Base-by-base conservation (phyloP, 2,888 invertebrate genomes). In the Neuroscelio doddi region DNA sequence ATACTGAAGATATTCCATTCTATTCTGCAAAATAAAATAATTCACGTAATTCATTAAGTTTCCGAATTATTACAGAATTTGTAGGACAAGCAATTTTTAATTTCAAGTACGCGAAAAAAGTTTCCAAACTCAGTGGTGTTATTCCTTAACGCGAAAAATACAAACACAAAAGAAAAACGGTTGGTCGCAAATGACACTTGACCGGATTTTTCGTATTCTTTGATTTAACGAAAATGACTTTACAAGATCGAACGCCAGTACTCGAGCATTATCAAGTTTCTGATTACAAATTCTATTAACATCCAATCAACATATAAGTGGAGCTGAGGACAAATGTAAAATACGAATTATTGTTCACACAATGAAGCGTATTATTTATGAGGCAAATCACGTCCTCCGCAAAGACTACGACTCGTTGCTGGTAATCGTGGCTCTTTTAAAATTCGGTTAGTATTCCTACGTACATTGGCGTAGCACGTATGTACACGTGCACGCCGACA, bases 381-480 rank as follows among this genome's bases (percentile, higher is more conserved):
- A 49, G 12, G 34, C 47, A 1, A 14, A 49, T 36, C 47, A 49
- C 36, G 38, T 49, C 27, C 15, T 21, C 32, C 15, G 7, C 10
- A 12, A 15, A n/a, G 41, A 41, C 16, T 29, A 24, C 10, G 41
- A n/a, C 41, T 14, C 26, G 26, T 26, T 44, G 44, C 44, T 9
- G 29, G 15, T 36, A 21, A 38, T 49, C 38, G 16, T 14, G 47
- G 24, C 30, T 36, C 21, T 49, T 46, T 34, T 38, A 29, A 38
- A 50, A 50, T 62, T 61, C 46, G 57, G 38, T 49, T 39, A 34
- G 26, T 16, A 49, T 53, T 50, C 57, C 24, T 56, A 21, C 12
- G 44, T 47, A 61, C 34, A 51, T 51, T 55, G 50, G 55, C 39
- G 36, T 42, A 45, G 46, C 58, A 51, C 61, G 64, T 55, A 3